Base-by-base conservation (phyloP, 2,888 invertebrate genomes). In the Sesia bembeciformis region DNA sequence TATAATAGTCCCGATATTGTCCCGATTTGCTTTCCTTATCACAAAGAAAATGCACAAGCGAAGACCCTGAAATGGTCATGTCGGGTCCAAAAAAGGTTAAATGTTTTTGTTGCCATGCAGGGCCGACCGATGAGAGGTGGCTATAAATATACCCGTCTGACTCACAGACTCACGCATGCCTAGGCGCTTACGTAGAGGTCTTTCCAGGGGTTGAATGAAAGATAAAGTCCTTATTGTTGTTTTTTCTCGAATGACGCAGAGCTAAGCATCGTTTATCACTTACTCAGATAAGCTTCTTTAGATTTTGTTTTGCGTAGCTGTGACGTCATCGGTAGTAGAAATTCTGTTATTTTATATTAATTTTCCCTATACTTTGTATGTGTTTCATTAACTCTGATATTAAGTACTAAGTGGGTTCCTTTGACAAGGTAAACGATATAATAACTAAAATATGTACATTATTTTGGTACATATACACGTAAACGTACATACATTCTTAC, bases 171-270 rank as follows among this genome's bases (percentile, higher is more conserved):
- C 81, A 81, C 66, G 59, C 67, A 62, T 59, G 64, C 68, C 64
- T 67, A 62, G 66, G 60, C 64, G 59, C 62, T 80, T 75, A 76
- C 76, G 72, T 67, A 64, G 67, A 58, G 53, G 53, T 50, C 62
- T 62, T 64, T 60, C 60, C 65, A 70, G 70, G 75, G 76, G 76
- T 72, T 78, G 73, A 79, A 78, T 77, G 72, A 70, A 70, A 78
- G 70, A 73, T 66, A 66, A 61, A 49, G 8, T 54, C 57, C 60
- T 60, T 58, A 61, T 57, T 63, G 56, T 62, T 66, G 70, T 64
- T 69, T 70, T 70, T 63, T 62, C 58, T 56, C 40, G 54, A 50
- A 63, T 64, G 63, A 66, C 60, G 62, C 60, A 55, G 53, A 50
- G 52, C 52, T 50, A 53, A 53, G 49, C 53, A 52, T 55, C 49